Conservation (phyloP, 2,113 vertebrate species). For the Sander lucioperca region DNA sequence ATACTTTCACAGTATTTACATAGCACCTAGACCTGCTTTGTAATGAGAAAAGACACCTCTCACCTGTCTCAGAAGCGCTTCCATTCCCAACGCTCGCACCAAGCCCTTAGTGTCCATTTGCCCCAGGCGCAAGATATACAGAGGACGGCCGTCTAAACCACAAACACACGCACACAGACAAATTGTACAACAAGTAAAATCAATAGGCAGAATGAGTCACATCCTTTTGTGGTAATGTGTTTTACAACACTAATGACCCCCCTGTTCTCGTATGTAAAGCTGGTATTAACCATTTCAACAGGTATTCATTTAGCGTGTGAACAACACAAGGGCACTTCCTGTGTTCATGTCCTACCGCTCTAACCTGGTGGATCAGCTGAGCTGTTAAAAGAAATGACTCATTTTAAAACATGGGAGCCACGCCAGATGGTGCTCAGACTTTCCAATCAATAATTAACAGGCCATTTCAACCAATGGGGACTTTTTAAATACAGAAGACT, state of each 20-base stretch:
- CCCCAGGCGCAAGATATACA: conserved; percentile 93
- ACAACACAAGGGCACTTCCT: conserved; percentile 1
- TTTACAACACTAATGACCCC: background rate
- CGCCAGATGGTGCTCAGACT: conserved; percentile 44
- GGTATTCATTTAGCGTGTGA: background rate
- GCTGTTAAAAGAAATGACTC: conserved; percentile 32
- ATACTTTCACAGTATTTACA: too few species aligned
- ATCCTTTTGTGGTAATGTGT: background rate
- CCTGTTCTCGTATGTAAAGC: too few species aligned
- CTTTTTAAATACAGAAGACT: conserved; percentile 9
- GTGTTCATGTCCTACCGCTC: background rate
- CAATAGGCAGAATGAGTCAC: background rate
- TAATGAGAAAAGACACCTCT: conserved; percentile 31
- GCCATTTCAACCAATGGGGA: conserved; percentile 1
- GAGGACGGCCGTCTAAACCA: conserved; percentile 90
- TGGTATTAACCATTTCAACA: background rate
- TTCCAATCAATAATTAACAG: conserved; percentile 61
- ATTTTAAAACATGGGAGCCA: conserved; percentile 29
- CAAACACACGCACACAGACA: background rate
- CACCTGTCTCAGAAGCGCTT: conserved; percentile 93
- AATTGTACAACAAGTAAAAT: background rate
- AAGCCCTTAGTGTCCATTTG: conserved; percentile 99
- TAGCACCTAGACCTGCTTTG: too few species aligned
- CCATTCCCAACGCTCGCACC: conserved; percentile 93
- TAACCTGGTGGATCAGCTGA: conserved; percentile 19